Evolutionary conservation across 1,140 invertebrate species (phyloP).

Genomic region (Diabrotica virgifera): DNA sequence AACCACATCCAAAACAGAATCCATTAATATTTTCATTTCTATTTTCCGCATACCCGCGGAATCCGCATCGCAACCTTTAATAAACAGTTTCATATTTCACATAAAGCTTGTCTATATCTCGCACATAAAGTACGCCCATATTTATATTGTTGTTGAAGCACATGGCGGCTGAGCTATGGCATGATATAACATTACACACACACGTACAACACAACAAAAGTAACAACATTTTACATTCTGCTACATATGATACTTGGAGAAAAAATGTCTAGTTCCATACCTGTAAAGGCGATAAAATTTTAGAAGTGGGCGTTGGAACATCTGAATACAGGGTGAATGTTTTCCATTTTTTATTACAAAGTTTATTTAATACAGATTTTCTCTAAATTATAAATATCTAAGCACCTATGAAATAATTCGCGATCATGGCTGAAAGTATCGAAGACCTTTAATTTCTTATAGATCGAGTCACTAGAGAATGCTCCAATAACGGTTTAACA

Average conservation of each 20-base stretch:
- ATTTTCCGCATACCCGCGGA: background rate
- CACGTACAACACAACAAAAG: constrained; percentile 6
- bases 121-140: constrained; percentile 13
- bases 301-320: background rate
- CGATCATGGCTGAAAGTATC: no score
- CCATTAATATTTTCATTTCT: background rate
- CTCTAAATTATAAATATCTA: no score
- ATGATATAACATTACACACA: constrained; percentile 15
- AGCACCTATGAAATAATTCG: no score
- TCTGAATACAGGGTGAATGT: no score
- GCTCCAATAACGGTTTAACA: no score
- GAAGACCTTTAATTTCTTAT: no score
- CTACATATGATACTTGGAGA: constrained; percentile 6
- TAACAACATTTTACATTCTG: constrained; percentile 15
- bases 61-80: background rate
- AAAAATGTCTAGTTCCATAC: constrained; percentile 8
- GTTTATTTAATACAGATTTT: no score
- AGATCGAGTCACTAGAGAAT: no score
- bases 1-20: background rate
- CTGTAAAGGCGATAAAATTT: constrained; percentile 14
- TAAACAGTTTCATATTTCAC: constrained; percentile 2
- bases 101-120: constrained; percentile 2
- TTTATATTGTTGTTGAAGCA: constrained; percentile 14
- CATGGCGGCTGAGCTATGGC: constrained; percentile 4
- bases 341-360: no score